These are phyloP conservation scores for Thalassaphorura encarpata DNA, from an alignment of 1,140 invertebrate species.

Conservation along the genomic window DNA sequence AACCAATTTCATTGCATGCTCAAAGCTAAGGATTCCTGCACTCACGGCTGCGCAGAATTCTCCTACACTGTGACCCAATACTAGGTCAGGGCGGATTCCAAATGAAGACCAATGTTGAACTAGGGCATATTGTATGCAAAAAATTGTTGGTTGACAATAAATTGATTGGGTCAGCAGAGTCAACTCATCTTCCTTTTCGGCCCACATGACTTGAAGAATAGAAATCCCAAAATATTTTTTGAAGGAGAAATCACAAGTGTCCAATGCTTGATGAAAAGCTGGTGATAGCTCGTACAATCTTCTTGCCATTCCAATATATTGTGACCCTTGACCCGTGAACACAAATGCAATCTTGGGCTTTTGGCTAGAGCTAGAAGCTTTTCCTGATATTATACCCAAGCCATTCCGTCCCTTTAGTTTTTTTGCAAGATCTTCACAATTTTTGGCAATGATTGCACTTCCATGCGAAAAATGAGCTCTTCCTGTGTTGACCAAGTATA, in stretches of 20 bases:
- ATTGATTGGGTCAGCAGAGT: background rate
- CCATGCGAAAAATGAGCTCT: conserved; percentile 8
- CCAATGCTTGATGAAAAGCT: conserved; percentile 6
- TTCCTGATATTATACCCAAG: background rate
- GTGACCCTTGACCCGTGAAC: conserved; percentile 21
- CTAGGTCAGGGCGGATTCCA: background rate
- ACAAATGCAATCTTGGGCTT: conserved; percentile 6
- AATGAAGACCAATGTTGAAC: background rate
- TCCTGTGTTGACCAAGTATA: conserved; percentile 6
- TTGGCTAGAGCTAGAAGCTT: background rate
- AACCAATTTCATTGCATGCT: background rate
- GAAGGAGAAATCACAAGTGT: background rate
- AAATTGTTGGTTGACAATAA: background rate
- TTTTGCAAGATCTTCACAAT: background rate
- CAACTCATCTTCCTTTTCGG: background rate
- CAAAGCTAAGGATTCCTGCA: background rate
- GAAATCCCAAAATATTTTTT: background rate
- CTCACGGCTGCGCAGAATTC: background rate
- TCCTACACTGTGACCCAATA: background rate
- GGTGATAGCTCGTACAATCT: background rate
- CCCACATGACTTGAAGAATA: background rate
- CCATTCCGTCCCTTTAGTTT: background rate
- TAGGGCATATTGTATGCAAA: background rate
- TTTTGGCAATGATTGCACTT: conserved; percentile 1
- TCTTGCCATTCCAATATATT: conserved; percentile 14